A percentile compares a stretch with the other conserved stretches of the same genome.
phyloP scores from a whole-genome alignment of 2,888 invertebrate species.

The Dugesia japonica region DNA sequence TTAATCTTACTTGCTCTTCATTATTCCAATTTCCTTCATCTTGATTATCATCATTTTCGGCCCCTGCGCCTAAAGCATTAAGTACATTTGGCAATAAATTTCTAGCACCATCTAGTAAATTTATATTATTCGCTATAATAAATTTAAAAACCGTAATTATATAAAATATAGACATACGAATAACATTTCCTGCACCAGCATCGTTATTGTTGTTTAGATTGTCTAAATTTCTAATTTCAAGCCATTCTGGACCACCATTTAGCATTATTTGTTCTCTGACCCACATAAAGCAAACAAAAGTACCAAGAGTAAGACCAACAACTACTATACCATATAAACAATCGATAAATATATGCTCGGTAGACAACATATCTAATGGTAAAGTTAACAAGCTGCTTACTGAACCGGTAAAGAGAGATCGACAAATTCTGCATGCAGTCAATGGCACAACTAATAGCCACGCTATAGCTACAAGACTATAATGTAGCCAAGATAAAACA shows the following conservation, averaged over 20 bases:
- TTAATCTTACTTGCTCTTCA: not conserved
- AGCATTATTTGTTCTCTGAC: constrained; percentile 87
- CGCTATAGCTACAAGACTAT: constrained; percentile 81
- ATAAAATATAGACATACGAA: not conserved
- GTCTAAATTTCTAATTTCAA: constrained; percentile 53
- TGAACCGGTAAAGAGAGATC: constrained; percentile 30
- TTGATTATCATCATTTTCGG: not conserved
- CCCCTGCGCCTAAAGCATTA: not conserved
- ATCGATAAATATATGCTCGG: constrained; percentile 77
- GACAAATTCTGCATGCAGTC: constrained; percentile 59
- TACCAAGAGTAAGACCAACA: constrained; percentile 80
- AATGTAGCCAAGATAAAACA: constrained; percentile 87
- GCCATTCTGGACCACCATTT: constrained; percentile 90
- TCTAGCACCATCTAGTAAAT: constrained; percentile 8
- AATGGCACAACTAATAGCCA: constrained; percentile 92
- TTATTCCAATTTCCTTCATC: not conserved
- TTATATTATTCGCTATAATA: not conserved
- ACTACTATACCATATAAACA: constrained; percentile 89
- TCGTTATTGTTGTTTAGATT: not conserved
- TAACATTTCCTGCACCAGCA: constrained; percentile 4
- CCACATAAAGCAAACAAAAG: constrained; percentile 92
- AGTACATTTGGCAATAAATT: constrained; percentile 8
- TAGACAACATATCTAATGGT: constrained; percentile 76
- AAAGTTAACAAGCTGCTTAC: constrained; percentile 60
- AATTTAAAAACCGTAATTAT: not conserved